Evolutionary conservation across 2,113 vertebrate genomes (phyloP), one percentile per base, ranked within the genome.

Genomic region (Daubentonia madagascariensis): DNA sequence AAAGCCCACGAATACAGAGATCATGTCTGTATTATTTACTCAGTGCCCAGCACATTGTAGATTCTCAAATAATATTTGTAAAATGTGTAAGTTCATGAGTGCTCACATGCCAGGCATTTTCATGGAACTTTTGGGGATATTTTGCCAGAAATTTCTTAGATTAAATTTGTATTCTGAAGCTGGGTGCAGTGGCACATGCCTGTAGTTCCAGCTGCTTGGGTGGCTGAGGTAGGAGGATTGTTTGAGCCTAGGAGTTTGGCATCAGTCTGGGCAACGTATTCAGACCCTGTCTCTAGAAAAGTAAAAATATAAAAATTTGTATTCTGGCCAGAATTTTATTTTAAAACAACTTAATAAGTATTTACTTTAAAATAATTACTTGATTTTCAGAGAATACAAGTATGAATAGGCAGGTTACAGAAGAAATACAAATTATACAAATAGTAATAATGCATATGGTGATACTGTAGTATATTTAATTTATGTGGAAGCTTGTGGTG

Each of bases 31-130:
- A 85, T 94, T 94, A 45, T 59, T 86, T 45, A 40, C 22, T 63
- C 9, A 65, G 23, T 87, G 67, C 25, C 43, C n/a, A 92, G 43
- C 28, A 86, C 37, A n/a, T 59, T 83, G 9, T 76, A 70, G 40
- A 32, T 81, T 94, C 88, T 96, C 32, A 96, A 28, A 61, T 93
- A 93, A 25, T 45, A 67, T 89, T 76, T 94, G 59, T 85, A 89
- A n/a, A 89, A 43, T 75, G 37, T 89, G 32, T 85, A 70, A 75
- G 35, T 85, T 30, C 30, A 48, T 16, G 40, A 96, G 43, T 81
- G 28, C 65, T 52, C 4, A 23, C 40, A 23, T 68, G 37, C 95
- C 67, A 91, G 63, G 4, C 43, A 95, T 96, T 93, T 89, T 89
- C 59, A 43, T 61, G 45, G 73, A 93, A 83, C 45, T 87, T 8